Conservation (phyloP, 2,888 invertebrate species). For the Tinea semifulvella region DNA sequence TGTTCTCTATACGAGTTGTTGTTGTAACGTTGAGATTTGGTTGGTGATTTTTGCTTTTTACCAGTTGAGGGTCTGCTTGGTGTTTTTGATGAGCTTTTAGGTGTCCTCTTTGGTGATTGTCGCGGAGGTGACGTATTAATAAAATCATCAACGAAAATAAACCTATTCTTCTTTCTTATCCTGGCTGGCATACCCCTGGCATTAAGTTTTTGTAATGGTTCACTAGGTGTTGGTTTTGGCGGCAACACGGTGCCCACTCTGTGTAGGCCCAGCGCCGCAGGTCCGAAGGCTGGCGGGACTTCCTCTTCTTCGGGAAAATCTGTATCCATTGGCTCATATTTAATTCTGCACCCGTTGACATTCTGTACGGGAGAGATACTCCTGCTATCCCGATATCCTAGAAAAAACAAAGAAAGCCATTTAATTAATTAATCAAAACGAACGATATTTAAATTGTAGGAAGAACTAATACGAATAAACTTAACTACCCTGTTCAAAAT, state of each 20-base stretch:
- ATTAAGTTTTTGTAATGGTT: slow-evolving; percentile 83
- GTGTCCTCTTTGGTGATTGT: slow-evolving; percentile 73
- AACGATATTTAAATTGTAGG: not conserved
- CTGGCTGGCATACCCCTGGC: slow-evolving; percentile 91
- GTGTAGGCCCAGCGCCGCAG: slow-evolving; percentile 82
- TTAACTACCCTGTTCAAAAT: not conserved
- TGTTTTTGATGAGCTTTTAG: slow-evolving; percentile 63
- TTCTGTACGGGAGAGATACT: not conserved
- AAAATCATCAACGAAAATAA: slow-evolving; percentile 90
- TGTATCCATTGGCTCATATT: slow-evolving; percentile 69
- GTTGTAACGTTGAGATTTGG: slow-evolving; percentile 56
- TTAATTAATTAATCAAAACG: not conserved
- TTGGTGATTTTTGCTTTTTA: slow-evolving; percentile 61
- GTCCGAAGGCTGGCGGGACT: slow-evolving; percentile 76
- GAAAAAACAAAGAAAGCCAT: not conserved
- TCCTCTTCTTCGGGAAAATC: slow-evolving; percentile 74
- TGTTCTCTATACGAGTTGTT: slow-evolving; percentile 49
- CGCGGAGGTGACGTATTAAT: slow-evolving; percentile 79
- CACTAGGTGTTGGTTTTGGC: slow-evolving; percentile 74
- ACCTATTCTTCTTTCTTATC: slow-evolving; percentile 86
- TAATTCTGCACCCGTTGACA: slow-evolving; percentile 34
- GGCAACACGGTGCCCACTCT: slow-evolving; percentile 81
- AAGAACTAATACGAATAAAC: not conserved
- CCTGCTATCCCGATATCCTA: not conserved
- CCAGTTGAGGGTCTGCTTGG: slow-evolving; percentile 50